These are phyloP conservation scores for Liopterus haemorrhoidalis DNA, from an alignment of 2,888 invertebrate species.

Conservation along the genomic window DNA sequence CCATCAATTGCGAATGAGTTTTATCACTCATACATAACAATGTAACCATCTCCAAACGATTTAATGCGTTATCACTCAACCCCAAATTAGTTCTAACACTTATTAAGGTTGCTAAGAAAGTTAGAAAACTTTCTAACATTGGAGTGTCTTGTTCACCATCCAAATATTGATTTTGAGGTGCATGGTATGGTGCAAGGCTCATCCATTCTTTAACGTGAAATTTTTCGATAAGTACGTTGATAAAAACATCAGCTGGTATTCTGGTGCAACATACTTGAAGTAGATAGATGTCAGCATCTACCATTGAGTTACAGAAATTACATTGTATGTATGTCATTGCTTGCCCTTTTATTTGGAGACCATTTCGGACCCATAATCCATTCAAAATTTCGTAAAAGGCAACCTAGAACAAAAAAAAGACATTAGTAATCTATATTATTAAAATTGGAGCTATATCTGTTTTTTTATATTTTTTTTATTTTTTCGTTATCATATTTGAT, in stretches of 20 bases:
- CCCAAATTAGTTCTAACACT: constrained; percentile 82
- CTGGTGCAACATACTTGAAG: constrained; percentile 89
- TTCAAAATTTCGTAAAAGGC: constrained; percentile 92
- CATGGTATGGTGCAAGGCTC: constrained; percentile 64
- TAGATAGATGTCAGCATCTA: constrained; percentile 93
- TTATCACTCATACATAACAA: constrained; percentile 89
- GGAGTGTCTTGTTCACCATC: constrained; percentile 78
- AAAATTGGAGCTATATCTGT: too few relatives aligned
- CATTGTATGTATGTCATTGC: constrained; percentile 99
- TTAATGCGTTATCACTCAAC: constrained; percentile 56
- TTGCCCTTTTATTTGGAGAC: constrained; percentile 96
- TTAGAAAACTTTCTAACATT: constrained; percentile 90
- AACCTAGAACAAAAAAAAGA: constrained; percentile 56
- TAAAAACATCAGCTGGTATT: constrained; percentile 76
- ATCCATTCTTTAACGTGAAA: constrained; percentile 85
- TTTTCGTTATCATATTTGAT: too few relatives aligned
- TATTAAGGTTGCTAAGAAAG: constrained; percentile 83
- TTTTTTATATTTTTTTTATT: too few relatives aligned
- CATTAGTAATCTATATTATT: constrained; percentile 1
- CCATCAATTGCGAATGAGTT: constrained; percentile 91
- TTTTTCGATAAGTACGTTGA: constrained; percentile 84
- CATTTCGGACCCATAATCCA: constrained; percentile 94
- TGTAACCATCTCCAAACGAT: constrained; percentile 85
- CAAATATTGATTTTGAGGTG: constrained; percentile 53
- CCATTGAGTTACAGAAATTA: constrained; percentile 98